phyloP scores from a whole-genome alignment of 1,140 invertebrate genomes.

The Leptinotarsa lineolata region DNA sequence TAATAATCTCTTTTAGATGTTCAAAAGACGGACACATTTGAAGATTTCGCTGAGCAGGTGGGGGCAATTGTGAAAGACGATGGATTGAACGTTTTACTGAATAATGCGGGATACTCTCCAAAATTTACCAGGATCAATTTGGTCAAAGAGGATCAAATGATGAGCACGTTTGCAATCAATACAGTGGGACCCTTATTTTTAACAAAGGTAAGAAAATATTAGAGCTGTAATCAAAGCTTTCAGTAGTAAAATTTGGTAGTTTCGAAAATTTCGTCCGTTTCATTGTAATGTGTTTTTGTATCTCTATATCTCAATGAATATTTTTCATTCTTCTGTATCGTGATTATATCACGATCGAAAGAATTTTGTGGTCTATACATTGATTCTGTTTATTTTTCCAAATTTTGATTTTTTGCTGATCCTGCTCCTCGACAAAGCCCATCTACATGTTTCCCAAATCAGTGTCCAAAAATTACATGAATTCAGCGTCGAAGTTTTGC shows the following conservation, averaged over 20 bases:
- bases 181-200: slow-evolving; percentile 82
- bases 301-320: no score
- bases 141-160: slow-evolving; percentile 72
- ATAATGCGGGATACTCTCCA: slow-evolving; percentile 80
- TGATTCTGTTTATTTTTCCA: no score
- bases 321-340: no score
- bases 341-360: no score
- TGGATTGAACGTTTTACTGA: slow-evolving; percentile 83
- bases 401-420: no score
- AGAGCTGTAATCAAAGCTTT: no score
- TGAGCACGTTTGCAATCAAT: slow-evolving; percentile 74
- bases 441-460: no score
- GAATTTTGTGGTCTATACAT: no score
- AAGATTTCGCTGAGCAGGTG: slow-evolving; percentile 64
- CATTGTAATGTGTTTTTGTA: background rate
- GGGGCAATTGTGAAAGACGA: slow-evolving; percentile 63
- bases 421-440: no score
- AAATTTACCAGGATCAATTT: slow-evolving; percentile 73
- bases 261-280: background rate
- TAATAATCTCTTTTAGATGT: slow-evolving; percentile 64
- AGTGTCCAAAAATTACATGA: no score
- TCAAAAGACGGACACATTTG: slow-evolving; percentile 65
- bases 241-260: slow-evolving; percentile 7
- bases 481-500: no score
- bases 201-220: slow-evolving; percentile 67